Base-by-base conservation (phyloP, 2,888 invertebrate species). In the Leptogaster cylindrica region DNA sequence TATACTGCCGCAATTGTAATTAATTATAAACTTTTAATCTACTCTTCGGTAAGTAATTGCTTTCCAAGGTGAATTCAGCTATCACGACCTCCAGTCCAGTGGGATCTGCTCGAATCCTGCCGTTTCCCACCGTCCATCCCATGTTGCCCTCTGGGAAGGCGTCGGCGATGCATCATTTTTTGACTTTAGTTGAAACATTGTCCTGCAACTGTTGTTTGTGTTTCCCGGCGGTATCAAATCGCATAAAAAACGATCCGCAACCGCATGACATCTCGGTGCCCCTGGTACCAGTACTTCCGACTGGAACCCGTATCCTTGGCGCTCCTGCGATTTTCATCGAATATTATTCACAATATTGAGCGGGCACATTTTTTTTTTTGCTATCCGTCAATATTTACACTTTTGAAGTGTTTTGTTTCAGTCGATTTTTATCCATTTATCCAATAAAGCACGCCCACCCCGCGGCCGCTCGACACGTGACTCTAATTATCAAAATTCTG, bases 391-490 rank as follows among this genome's bases (percentile, higher is more conserved):
- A 61, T 61, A 61, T 61, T 61, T 41, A 61, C 61, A 61, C 61
- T 27, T n/a, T 16, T 18, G 61, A 41, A 61, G 61, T 61, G 61
- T 61, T 61, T 61, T 61, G 61, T 61, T 61, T 61, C 44, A 61
- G 61, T 61, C 28, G 41, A 44, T 61, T 61, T 61, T 61, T 61
- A 61, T 44, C 61, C 41, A 61, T 61, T 61, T 61, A 61, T 44
- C 44, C 41, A 61, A 61, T 44, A 44, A 41, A 41, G 44, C 61
- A 44, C 61, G 61, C 61, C 61, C 61, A 61, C 61, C 44, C 27
- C 28, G 18, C 61, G 28, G 16, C 61, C 44, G 28, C 27, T 41
- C 44, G 61, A 28, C 61, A 61, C 61, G 61, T 61, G 61, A 61
- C 61, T 44, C 44, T 33, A 61, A 61, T 61, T 61, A 61, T 44